Base-by-base conservation (phyloP, 2,888 invertebrate species). In the Oscheius onirici region DNA sequence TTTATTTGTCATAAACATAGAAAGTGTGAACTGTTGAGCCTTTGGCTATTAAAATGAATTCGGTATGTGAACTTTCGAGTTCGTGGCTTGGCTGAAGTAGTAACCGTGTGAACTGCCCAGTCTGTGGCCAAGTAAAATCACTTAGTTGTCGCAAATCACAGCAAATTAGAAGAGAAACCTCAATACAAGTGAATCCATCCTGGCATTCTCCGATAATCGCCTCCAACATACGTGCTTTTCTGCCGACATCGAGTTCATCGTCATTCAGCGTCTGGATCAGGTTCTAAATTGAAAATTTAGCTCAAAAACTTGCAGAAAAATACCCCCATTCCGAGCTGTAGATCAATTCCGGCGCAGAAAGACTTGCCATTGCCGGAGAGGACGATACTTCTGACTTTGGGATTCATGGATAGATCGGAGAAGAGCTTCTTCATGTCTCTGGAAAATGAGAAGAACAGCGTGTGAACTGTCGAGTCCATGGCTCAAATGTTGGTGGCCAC, bases 341-440 rank as follows among this genome's bases (percentile, higher is more conserved):
- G 89, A 88, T 94, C 94, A 76, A 94, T 90, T 46, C 95, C 97
- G 79, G 94, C 93, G 78, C 93, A 92, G 87, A 96, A 97, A 74
- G 92, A 89, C 89, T 93, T 94, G 41, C 97, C 97, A 79, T 92
- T 91, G 0, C 92, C 97, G 17, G 94, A 93, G 2, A 99, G 82
- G 0, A 99, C 91, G 65, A 97, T 91, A 0, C 92, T 93, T 83
- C 97, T 91, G 86, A 96, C 97, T 72, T 95, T 92, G 6, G 92
- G 90, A 88, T 95, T 92, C 0, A 90, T 89, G 73, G 91, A 92
- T 24, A 99, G 89, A 5, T 91, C 88, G 26, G 92, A 89, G 85
- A 97, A 96, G 87, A 95, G 95, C 73, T 91, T 89, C 58, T 91
- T 91, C 72, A 96, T 91, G 88, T 97, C 96, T 57, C 90, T 90